Conservation (phyloP, 1,140 invertebrate species). For the Ceratina japonica region DNA sequence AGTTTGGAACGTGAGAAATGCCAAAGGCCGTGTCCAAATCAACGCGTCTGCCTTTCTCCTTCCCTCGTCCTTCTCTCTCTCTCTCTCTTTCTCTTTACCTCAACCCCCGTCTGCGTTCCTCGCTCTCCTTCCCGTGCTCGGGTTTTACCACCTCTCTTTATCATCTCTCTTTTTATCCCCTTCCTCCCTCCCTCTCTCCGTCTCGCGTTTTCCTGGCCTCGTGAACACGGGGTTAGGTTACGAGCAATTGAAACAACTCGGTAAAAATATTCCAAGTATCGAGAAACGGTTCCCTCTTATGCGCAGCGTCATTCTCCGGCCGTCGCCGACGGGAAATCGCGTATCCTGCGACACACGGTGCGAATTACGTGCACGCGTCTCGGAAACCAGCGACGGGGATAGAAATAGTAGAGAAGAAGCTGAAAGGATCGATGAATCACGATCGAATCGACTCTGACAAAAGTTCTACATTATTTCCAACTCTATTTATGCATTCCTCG, state of each 20-base stretch:
- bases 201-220: constrained; percentile 19
- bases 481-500: too few species aligned
- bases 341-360: background rate
- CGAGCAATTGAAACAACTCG: constrained; percentile 15
- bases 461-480: too few species aligned
- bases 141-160: background rate
- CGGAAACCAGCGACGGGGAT: too few species aligned
- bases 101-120: too few species aligned
- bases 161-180: background rate
- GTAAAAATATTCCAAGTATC: constrained; percentile 58
- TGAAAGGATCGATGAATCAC: background rate
- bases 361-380: background rate
- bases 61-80: background rate
- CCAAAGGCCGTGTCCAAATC: constrained; percentile 36
- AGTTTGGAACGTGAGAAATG: constrained; percentile 39
- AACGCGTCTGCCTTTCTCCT: constrained; percentile 1
- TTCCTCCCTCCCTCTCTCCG: background rate
- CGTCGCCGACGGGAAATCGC: background rate
- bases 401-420: too few species aligned
- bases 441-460: background rate
- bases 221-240: constrained; percentile 32
- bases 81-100: background rate
- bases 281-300: constrained; percentile 11
- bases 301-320: background rate
- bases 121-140: too few species aligned